phyloP scores from a whole-genome alignment of 2,888 invertebrate species.

The Drosophila pegasa region DNA sequence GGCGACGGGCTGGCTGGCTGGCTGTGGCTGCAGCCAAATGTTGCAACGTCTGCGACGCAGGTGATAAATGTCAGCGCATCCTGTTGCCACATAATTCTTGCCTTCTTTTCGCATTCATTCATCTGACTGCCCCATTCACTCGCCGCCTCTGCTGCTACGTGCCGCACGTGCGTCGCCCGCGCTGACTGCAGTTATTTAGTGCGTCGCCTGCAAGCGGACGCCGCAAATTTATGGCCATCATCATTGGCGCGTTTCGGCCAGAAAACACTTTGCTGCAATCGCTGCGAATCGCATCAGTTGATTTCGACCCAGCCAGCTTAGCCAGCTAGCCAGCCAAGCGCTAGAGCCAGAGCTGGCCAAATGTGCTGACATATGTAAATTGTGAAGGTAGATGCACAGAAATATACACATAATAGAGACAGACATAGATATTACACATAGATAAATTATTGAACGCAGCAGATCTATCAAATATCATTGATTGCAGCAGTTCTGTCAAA shows the following conservation, averaged over 20 bases:
- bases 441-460: too few relatives aligned
- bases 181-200: constrained; percentile 37
- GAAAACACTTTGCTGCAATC: constrained; percentile 21
- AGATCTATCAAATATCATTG: too few relatives aligned
- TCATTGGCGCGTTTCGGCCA: constrained; percentile 12
- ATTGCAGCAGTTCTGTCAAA: too few relatives aligned
- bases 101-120: constrained; percentile 51
- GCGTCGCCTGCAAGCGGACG: constrained; percentile 27
- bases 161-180: neutral
- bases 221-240: constrained; percentile 38
- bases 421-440: too few relatives aligned
- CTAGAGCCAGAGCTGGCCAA: too few relatives aligned
- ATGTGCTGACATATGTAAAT: too few relatives aligned
- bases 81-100: constrained; percentile 75
- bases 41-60: constrained; percentile 41
- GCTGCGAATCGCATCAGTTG: constrained; percentile 14
- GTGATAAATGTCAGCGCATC: constrained; percentile 79
- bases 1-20: constrained; percentile 28
- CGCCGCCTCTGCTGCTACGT: constrained; percentile 12
- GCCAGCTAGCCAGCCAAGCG: too few relatives aligned
- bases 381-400: too few relatives aligned
- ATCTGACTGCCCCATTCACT: too few relatives aligned
- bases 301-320: neutral
- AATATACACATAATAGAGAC: too few relatives aligned
- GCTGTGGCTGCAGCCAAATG: neutral